Percentiles rank a stretch among this genome's conserved stretches.
phyloP scores from a whole-genome alignment of 2,113 vertebrate species.

The Gymnogyps californianus region DNA sequence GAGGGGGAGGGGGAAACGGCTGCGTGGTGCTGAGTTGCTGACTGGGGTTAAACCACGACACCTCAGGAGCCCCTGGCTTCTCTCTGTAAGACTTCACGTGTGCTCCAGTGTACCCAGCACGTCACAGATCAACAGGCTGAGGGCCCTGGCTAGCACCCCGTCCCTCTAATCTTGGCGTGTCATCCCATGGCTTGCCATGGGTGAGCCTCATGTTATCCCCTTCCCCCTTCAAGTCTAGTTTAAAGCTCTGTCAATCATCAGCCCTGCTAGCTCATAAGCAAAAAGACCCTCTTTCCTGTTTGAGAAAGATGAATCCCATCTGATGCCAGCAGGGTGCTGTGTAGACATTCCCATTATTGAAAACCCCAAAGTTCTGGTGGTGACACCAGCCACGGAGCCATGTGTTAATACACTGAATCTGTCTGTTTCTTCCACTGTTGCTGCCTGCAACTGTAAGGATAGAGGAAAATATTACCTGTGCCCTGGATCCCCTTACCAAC shows the following conservation, averaged over 20 bases:
- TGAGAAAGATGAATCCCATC: not conserved
- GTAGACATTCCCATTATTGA: no score
- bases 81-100: not conserved
- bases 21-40: no score
- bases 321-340: fast-evolving
- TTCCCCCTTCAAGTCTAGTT: not conserved
- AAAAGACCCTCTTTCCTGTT: not conserved
- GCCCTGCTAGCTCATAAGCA: not conserved
- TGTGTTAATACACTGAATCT: not conserved
- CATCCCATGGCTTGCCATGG: not conserved
- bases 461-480: not conserved
- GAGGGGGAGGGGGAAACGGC: no score
- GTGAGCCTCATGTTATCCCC: no score
- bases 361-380: not conserved
- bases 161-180: not conserved
- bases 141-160: not conserved
- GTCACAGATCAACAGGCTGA: not conserved
- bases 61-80: not conserved
- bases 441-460: not conserved
- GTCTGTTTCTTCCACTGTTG: not conserved
- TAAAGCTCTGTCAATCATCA: not conserved
- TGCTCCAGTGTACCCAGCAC: not conserved
- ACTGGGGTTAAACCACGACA: no score
- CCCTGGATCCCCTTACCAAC: not conserved
- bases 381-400: not conserved